Base-by-base conservation (phyloP, 23 tunicate genomes). In the Ciona savignyi region DNA sequence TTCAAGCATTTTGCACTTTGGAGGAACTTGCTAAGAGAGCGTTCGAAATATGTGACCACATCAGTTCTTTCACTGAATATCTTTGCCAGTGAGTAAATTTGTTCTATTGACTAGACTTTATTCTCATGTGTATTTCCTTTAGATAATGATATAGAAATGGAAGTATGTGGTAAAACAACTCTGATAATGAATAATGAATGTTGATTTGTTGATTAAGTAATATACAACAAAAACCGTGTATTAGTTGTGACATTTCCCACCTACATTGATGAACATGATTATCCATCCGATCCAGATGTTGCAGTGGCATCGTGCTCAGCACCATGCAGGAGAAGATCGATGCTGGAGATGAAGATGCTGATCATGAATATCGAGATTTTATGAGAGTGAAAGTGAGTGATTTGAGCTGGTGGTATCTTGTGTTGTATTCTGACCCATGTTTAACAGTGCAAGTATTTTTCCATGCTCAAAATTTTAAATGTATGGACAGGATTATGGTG, bases 341-440 rank as follows among this genome's bases (percentile, higher is more conserved):
- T 29, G 33, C 51, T 21, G 85, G 93, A 31, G 93, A 86, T 21
- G 93, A 80, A 22, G 93, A 86, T 42, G 93, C 93, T 26, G 93
- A 86, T 31, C 78, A 86, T 62, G 93, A 86, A 31, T 73, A 78
- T 68, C 80, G 83, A 56, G 93, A 86, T 69, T 86, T 86, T 48
- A 3, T 66, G 1, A 68, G 93, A 28, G 81, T 86, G 1, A 86
- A 86, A 72, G 93, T 85, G 73, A 60, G 68, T 42, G 25, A 20
- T 11, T 29, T 23, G 19, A 21, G 20, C 21, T 19, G 21, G 62
- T 15, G 20, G 62, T 21, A 51, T 15, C 21, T 19, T 15, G 21
- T 51, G 21, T 15, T 15, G 19, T 51, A 15, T n/a, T n/a, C n/a
- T n/a, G n/a, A n/a, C 9, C 9, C 23, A 64, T 19, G 9, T 22